A percentile compares a stretch with the other conserved stretches of the same genome.
Conservation (phyloP, 2,797 vertebrate genomes). For the Diplodus sargus region DNA sequence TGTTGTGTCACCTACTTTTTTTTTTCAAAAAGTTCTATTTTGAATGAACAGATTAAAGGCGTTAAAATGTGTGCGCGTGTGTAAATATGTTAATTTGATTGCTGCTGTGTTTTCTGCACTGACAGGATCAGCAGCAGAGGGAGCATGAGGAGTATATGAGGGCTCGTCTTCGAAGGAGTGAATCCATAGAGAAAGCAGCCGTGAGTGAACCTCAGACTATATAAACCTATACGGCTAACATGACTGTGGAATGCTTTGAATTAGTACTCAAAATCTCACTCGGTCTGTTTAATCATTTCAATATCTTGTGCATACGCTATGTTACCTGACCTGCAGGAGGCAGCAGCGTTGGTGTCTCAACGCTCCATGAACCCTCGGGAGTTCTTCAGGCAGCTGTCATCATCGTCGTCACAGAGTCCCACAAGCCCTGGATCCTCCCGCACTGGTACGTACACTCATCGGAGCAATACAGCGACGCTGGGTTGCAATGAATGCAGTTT, state of each 20-base stretch:
- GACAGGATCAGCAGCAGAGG: constrained; percentile 86
- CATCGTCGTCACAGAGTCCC: constrained; percentile 78
- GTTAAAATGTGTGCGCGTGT: not conserved
- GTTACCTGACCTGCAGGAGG: constrained; percentile 80
- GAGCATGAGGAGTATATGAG: constrained; percentile 88
- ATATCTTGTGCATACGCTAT: not conserved
- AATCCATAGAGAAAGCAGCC: constrained; percentile 89
- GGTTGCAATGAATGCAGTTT: not conserved
- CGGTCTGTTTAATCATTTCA: not conserved
- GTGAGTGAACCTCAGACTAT: constrained; percentile 75
- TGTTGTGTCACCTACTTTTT: not conserved
- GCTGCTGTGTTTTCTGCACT: constrained; percentile 42
- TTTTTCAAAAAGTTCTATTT: constrained; percentile 3
- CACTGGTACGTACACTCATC: constrained; percentile 71
- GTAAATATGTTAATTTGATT: constrained; percentile 19
- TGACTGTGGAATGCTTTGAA: not conserved
- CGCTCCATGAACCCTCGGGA: constrained; percentile 87
- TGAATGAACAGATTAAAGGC: constrained; percentile 16
- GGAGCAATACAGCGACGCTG: not conserved
- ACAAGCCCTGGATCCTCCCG: constrained; percentile 79
- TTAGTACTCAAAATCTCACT: not conserved
- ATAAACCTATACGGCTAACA: not conserved
- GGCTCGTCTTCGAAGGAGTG: constrained; percentile 82
- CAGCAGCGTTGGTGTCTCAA: constrained; percentile 86
- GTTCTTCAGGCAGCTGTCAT: constrained; percentile 88